Base-by-base conservation (phyloP, 2,113 vertebrate species). In the Rhinopomastus cyanomelas region DNA sequence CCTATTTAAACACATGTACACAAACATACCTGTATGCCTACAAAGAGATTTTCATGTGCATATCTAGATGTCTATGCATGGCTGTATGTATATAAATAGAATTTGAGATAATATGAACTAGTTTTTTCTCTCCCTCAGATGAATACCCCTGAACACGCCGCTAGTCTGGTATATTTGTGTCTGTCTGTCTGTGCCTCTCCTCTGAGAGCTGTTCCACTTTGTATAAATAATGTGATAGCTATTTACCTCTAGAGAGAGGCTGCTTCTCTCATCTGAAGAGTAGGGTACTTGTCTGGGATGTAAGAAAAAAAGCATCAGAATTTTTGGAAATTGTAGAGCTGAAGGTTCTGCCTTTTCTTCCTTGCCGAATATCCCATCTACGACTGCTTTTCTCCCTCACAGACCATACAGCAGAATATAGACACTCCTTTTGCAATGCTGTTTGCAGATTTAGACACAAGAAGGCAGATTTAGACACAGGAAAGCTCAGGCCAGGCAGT, bases 181-280 rank as follows among this genome's bases (percentile, higher is more conserved):
- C 52, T 91, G 27, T 48, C 77, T 74, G 12, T 82, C 48, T 81
- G 61, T 61, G 37, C 39, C 30, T 81, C 25, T 90, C 81, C 74
- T 76, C 36, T 64, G 90, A 78, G 94, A 92, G 71, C 77, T 81
- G 91, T 93, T 90, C 92, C 67, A 94, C 62, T 94, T 93, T 72
- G 59, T 81, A 84, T 68, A 94, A 90, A 88, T 65, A 81, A 68
- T 6, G 30, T 48, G 69, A 78, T 81, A 86, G 39, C 37, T 78
- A 22, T 64, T 86, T 72, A 11, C 30, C 81, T 90, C 62, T 32
- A 81, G 74, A 81, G 71, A 85, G 55, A 69, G 46, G 25, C 61
- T 25, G 23, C 76, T 88, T 81, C 81, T 89, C 14, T 48, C 8
- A 2, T 73, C 72, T 76, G 59, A 80, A 56, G 37, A 39, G 13